phyloP scores from a whole-genome alignment of 2,113 vertebrate genomes.

The Baryphthengus martii region DNA sequence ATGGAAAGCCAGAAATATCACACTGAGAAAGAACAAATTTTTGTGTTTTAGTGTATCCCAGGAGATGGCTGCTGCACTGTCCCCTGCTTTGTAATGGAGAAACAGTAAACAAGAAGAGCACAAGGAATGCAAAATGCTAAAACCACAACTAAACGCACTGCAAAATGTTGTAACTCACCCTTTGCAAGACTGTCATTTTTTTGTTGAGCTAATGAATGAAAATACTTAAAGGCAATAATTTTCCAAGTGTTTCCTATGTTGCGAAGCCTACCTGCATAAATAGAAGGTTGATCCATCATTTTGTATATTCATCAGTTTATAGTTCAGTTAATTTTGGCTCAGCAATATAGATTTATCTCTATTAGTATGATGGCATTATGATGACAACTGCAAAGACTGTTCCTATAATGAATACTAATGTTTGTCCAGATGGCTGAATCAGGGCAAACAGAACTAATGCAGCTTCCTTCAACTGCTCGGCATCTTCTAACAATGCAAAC shows the following conservation, averaged over 20 bases:
- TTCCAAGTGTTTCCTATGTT: background rate
- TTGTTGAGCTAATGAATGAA: background rate
- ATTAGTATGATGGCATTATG: background rate
- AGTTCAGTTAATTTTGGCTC: background rate
- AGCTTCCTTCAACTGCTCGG: background rate
- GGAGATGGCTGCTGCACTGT: background rate
- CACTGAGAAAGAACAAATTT: background rate
- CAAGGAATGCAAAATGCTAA: background rate
- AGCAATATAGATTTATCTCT: background rate
- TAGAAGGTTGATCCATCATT: background rate
- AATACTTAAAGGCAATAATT: background rate
- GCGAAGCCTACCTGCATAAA: background rate
- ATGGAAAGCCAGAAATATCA: background rate
- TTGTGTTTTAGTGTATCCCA: background rate
- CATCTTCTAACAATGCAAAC: background rate
- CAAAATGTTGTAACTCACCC: background rate
- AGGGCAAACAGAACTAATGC: background rate
- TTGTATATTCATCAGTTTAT: background rate
- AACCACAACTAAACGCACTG: background rate
- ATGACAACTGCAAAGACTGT: background rate
- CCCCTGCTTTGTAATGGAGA: background rate
- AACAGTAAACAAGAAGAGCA: background rate
- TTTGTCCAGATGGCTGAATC: constrained; percentile 8
- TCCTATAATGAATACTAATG: background rate
- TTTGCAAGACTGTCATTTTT: background rate